Evolutionary conservation across 2,113 vertebrate species (phyloP), one percentile per base, ranked within the genome.

Genomic region (Gulo gulo): DNA sequence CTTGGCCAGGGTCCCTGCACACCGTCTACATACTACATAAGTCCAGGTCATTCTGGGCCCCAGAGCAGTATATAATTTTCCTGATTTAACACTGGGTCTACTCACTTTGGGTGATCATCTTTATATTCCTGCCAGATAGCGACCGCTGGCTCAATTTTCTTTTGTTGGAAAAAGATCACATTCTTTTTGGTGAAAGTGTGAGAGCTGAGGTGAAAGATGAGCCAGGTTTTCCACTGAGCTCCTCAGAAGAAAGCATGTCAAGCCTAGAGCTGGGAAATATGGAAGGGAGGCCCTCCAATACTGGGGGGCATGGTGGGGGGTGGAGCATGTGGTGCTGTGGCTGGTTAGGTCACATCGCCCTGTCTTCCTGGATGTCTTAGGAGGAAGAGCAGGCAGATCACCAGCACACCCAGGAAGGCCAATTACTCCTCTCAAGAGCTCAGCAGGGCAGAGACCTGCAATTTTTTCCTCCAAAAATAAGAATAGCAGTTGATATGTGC

Each of bases 161-260:
- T 96, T 94, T 94, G 69, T 50, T 90, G 79, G 31, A 34, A 94
- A 97, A 94, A 81, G 50, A 91, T 96, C n/a, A 89, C 16, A 95
- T 94, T 95, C 47, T 83, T 78, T 93, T 65, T 76, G 76, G 67
- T 50, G 34, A 79, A 91, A 92, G 47, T 94, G 42, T 7, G 65
- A 55, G 74, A 80, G 83, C 83, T 42, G 26, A 96, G 67, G 86
- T 89, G 92, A 96, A 89, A 91, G 67, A 76, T 95, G 59, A 93
- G 84, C 59, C 39, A 63, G 34, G 61, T 91, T 87, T 52, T 45
- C 79, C 86, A 90, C 67, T 57, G 86, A 92, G 86, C 18, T 89
- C 52, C 88, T 82, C 76, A 67, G 29, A 73, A 18, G 24, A 79
- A 61, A 93, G 59, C 29, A 18, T 24, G 42, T 59, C 47, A 86